Percentiles rank a stretch among this genome's conserved stretches.
phyloP scores from a whole-genome alignment of 2,797 vertebrate species.

The Chiloscyllium punctatum region DNA sequence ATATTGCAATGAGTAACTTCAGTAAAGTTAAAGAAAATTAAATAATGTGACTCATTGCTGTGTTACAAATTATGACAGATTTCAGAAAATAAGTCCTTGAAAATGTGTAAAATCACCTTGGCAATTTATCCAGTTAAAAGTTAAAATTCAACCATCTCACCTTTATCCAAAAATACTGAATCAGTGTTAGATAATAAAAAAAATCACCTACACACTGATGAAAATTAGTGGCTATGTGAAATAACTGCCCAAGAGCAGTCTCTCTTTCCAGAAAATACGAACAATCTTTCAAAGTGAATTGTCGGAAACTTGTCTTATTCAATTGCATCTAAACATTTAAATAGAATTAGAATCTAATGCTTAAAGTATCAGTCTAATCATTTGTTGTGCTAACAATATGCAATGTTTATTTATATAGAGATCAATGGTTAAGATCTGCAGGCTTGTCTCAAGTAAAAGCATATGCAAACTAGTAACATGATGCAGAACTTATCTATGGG shows the following conservation, averaged over 20 bases:
- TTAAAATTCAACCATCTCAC: not conserved
- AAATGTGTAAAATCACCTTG: not conserved
- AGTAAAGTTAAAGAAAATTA: not conserved
- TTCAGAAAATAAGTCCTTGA: not conserved
- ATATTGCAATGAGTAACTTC: not conserved
- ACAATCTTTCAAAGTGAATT: conserved; percentile 18
- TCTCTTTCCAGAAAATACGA: not conserved
- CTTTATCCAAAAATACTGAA: not conserved
- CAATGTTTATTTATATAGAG: not conserved
- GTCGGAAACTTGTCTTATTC: not conserved
- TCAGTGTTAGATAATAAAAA: not conserved
- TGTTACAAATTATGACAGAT: not conserved
- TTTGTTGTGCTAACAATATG: conserved; percentile 22
- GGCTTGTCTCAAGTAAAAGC: not conserved
- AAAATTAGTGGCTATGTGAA: not conserved
- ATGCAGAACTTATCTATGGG: not conserved
- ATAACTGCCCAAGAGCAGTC: not conserved
- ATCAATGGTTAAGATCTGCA: not conserved
- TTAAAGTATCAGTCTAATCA: not conserved
- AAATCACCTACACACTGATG: not conserved
- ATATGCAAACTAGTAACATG: not conserved
- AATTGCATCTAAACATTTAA: not conserved
- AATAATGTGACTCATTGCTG: not conserved
- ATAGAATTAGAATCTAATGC: conserved; percentile 25
- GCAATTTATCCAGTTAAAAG: not conserved